Evolutionary conservation across 2,888 invertebrate species (phyloP).

Genomic region (Andrena praecox): DNA sequence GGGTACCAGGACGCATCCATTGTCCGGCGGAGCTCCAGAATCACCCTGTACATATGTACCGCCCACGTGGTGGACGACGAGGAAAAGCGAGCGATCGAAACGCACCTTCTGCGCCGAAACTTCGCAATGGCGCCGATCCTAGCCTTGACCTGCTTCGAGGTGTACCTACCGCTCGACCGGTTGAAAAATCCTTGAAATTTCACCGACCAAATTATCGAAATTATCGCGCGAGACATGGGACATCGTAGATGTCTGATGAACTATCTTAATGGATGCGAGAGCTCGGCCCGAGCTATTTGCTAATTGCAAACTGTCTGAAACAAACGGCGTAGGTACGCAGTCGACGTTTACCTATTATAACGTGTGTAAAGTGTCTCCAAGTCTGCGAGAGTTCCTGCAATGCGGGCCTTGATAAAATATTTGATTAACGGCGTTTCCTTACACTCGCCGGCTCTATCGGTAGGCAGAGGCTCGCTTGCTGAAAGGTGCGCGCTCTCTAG

Average conservation of each 20-base stretch:
- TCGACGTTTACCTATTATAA: slow-evolving; percentile 68
- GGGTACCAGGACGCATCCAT: no score
- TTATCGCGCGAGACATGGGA: not conserved
- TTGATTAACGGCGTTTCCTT: slow-evolving; percentile 59
- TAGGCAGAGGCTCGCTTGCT: not conserved
- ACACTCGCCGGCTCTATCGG: slow-evolving; percentile 2
- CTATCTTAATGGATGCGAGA: slow-evolving; percentile 1
- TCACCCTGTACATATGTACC: not conserved
- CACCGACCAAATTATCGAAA: not conserved
- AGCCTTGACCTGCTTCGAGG: slow-evolving; percentile 5
- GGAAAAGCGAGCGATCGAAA: not conserved
- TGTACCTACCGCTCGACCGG: not conserved
- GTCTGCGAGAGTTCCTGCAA: slow-evolving; percentile 47
- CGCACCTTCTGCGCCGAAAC: not conserved
- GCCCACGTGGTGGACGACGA: not conserved
- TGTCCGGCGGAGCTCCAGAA: no score
- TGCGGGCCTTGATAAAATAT: slow-evolving; percentile 62
- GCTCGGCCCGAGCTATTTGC: slow-evolving; percentile 33
- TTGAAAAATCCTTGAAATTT: not conserved
- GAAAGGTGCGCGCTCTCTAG: not conserved
- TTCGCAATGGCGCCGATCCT: not conserved
- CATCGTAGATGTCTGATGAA: not conserved
- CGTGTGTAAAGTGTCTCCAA: slow-evolving; percentile 63
- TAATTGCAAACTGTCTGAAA: slow-evolving; percentile 56
- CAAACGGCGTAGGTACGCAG: slow-evolving; percentile 38